phyloP scores from a whole-genome alignment of 2,113 vertebrate species.

The Anser cygnoides region DNA sequence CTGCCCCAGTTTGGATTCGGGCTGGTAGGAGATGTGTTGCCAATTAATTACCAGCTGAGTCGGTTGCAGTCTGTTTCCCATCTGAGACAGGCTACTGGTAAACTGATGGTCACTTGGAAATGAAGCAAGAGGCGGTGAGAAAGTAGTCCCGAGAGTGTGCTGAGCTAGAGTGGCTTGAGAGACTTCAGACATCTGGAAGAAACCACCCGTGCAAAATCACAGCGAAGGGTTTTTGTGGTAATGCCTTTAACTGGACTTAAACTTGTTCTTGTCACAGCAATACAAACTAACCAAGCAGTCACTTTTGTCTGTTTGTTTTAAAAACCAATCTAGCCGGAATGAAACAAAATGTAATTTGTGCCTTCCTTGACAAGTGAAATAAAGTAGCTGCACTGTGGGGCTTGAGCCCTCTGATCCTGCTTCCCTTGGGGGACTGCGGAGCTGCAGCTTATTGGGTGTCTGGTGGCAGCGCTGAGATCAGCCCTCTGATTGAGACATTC shows the following conservation, averaged over 20 bases:
- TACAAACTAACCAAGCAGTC: not conserved
- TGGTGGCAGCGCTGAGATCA: not conserved
- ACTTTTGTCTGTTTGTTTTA: not conserved
- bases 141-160: not conserved
- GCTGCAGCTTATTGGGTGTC: not conserved
- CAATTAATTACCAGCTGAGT: not conserved
- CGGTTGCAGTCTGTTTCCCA: not conserved
- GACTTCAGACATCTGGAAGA: not conserved
- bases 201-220: not conserved
- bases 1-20: not conserved
- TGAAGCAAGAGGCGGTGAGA: not conserved
- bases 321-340: not conserved
- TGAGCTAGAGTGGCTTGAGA: not conserved
- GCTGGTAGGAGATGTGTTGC: not conserved
- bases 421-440: not conserved
- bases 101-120: not conserved
- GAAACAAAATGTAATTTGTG: constrained; percentile 2
- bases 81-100: not conserved
- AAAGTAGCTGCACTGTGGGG: not conserved
- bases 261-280: not conserved
- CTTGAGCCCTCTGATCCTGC: not conserved
- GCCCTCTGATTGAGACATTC: not conserved
- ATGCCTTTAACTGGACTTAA: constrained; percentile 13
- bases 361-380: not conserved
- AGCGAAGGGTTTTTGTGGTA: not conserved